A percentile compares a stretch with the other conserved stretches of the same genome.
phyloP scores from a whole-genome alignment of 2,888 invertebrate species.

The Stenurella melanura region DNA sequence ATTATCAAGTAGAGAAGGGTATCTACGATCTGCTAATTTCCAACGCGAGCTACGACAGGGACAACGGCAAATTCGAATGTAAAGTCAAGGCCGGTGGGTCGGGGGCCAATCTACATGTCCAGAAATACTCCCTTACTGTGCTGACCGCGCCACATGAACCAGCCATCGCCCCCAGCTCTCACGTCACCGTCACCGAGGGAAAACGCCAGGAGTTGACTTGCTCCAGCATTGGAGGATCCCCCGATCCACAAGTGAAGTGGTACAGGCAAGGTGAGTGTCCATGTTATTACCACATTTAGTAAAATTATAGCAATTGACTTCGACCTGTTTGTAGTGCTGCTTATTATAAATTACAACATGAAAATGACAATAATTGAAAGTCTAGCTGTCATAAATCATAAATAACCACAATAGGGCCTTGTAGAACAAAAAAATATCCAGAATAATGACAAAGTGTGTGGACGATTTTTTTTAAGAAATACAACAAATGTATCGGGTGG shows the following conservation, averaged over 20 bases:
- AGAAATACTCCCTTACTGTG: slow-evolving; percentile 89
- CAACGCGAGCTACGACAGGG: slow-evolving; percentile 91
- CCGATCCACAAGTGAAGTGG: slow-evolving; percentile 92
- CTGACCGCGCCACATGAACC: slow-evolving; percentile 90
- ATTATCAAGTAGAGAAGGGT: slow-evolving; percentile 80
- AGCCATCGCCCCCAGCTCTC: slow-evolving; percentile 83
- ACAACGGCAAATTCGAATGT: slow-evolving; percentile 95
- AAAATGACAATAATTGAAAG: too few relatives aligned
- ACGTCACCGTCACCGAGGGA: slow-evolving; percentile 89
- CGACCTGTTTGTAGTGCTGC: too few relatives aligned
- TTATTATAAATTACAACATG: too few relatives aligned
- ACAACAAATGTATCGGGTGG: too few relatives aligned
- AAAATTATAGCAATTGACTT: too few relatives aligned
- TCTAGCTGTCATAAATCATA: too few relatives aligned
- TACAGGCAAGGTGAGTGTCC: slow-evolving; percentile 79
- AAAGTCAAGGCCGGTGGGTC: slow-evolving; percentile 89
- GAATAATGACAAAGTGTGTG: too few relatives aligned
- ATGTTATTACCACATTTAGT: too few relatives aligned
- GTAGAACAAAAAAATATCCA: too few relatives aligned
- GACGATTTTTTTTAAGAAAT: too few relatives aligned
- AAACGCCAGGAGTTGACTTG: slow-evolving; percentile 85
- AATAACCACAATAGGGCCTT: too few relatives aligned
- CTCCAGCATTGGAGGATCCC: slow-evolving; percentile 91
- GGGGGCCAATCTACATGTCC: slow-evolving; percentile 88
- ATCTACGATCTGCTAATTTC: slow-evolving; percentile 92